phyloP scores from a whole-genome alignment of 2,113 vertebrate genomes.

The Amazona vittata region DNA sequence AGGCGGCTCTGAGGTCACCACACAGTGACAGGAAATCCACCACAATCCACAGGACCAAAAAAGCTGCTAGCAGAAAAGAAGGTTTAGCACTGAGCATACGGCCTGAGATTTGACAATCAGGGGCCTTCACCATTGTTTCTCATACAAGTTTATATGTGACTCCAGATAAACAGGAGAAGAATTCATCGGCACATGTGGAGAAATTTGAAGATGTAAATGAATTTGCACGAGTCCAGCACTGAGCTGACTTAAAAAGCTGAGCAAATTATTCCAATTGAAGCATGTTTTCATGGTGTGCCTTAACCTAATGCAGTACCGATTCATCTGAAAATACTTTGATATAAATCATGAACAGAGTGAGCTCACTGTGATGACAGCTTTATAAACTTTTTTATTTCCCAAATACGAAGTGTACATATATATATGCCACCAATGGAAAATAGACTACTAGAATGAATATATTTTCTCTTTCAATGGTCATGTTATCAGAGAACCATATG shows the following conservation, averaged over 20 bases:
- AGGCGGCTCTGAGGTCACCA: neutral
- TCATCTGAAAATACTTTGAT: neutral
- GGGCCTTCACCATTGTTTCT: neutral
- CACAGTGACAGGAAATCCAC: rapidly evolving
- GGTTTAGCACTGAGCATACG: neutral
- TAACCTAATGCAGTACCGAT: neutral
- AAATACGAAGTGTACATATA: neutral
- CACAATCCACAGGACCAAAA: neutral
- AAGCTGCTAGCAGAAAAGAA: neutral
- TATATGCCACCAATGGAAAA: neutral
- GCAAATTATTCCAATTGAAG: neutral
- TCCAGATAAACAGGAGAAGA: neutral
- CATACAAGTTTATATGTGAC: neutral
- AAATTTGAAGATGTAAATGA: neutral
- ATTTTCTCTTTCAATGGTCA: neutral
- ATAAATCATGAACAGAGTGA: neutral
- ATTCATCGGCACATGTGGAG: neutral
- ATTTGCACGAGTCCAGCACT: neutral
- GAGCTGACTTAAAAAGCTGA: neutral
- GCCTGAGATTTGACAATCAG: neutral
- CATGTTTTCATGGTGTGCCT: neutral
- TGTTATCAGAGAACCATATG: neutral
- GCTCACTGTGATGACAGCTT: neutral
- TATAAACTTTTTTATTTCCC: neutral
- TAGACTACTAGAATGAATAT: neutral